Evolutionary conservation across 2,888 invertebrate species (phyloP), one percentile per base, ranked within the genome.

Genomic region (Brenthis daphne): DNA sequence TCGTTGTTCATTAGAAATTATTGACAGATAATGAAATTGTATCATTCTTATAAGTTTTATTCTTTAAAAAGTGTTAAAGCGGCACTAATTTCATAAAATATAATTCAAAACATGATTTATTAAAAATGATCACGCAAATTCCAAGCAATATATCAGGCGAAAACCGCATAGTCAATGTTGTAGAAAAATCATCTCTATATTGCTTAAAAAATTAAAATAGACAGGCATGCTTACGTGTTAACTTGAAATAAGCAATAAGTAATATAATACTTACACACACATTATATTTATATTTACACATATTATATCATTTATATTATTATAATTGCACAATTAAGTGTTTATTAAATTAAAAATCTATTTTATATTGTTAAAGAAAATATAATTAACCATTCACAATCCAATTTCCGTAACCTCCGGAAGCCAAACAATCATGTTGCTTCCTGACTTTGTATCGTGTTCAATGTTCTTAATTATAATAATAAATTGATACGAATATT

Each of bases 351-450:
- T 55, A 8, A 8, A 29, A 12, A 6, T 56, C 6, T 24, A 29
- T 14, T 24, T 29, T 29, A 56, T 33, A 29, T 24, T 56, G 29
- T 48, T 29, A 14, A n/a, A 48, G 50, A 33, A 29, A 29, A 12
- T 29, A 11, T 60, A 3, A 29, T 6, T 51, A 37, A 43, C 37
- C 11, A 43, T 8, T 37, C 37, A 37, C 37, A 37, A 20, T n/a
- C 0, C n/a, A 48, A 60, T 3, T 51, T 51, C 51, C 61, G 51
- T 33, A 33, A 60, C n/a, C 24, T 60, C 60, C 60, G 50, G 50
- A 61, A 53, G 16, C 20, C 12, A 51, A 60, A 12, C 58, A 48
- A 1, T 57, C n/a, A n/a, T 11, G 12, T 43, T 51, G 29, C 50
- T 51, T 61, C 37, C 51, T 51, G 24, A 50, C 20, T 47, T 47